These are phyloP conservation scores for Nautilus pompilius DNA, from an alignment of 1,140 invertebrate genomes.

Conservation along the genomic window DNA sequence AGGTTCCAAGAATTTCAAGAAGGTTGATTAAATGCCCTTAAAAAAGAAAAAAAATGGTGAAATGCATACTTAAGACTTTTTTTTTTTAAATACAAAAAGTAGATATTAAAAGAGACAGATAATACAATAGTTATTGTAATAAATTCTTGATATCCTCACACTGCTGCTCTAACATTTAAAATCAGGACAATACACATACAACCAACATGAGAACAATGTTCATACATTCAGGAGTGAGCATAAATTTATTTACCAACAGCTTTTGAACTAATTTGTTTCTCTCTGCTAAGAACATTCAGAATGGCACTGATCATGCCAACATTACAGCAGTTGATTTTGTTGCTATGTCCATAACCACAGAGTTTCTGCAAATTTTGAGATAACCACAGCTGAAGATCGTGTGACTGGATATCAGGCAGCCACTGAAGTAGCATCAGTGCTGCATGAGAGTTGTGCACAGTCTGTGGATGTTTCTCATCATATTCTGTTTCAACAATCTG, in stretches of 20 bases:
- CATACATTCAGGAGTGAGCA: neutral
- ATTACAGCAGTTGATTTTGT: conserved; percentile 46
- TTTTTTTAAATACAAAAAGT: too few species aligned
- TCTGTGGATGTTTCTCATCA: conserved; percentile 17
- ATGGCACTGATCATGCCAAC: conserved; percentile 43
- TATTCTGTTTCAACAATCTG: conserved; percentile 41
- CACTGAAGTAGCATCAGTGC: conserved; percentile 45
- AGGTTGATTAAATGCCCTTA: conserved; percentile 60
- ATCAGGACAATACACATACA: neutral
- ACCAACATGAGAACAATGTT: neutral
- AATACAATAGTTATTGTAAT: too few species aligned
- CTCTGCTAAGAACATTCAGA: conserved; percentile 19
- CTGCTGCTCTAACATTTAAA: too few species aligned
- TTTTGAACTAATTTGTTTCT: conserved; percentile 32
- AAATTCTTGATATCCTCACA: too few species aligned
- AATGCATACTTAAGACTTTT: neutral
- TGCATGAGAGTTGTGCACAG: conserved; percentile 39
- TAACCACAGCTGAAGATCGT: conserved; percentile 48
- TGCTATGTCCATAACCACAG: conserved; percentile 34
- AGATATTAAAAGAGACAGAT: too few species aligned
- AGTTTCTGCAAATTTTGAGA: conserved; percentile 30
- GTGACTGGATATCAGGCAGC: conserved; percentile 48
- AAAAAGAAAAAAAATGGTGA: conserved; percentile 5
- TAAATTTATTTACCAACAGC: conserved; percentile 39
- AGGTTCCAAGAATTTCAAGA: conserved; percentile 61